Percentiles rank a stretch among this genome's conserved stretches.
Conservation (phyloP, 2,797 vertebrate genomes). For the Mus caroli region DNA sequence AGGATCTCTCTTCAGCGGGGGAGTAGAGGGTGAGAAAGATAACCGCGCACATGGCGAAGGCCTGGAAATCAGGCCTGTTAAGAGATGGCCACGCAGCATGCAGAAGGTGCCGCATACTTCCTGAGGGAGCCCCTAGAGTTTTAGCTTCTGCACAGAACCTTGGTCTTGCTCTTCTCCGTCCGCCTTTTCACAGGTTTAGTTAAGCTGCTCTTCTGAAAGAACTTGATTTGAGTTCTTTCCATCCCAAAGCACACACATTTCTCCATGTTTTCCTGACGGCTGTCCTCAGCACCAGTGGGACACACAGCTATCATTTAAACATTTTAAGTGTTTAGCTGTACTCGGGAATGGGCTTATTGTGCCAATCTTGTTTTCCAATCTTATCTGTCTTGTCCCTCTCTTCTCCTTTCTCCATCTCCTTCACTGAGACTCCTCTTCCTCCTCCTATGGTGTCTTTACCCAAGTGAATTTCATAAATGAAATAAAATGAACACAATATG, state of each 20-base stretch:
- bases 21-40: neutral
- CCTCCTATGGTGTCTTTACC: neutral
- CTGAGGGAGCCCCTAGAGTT: neutral
- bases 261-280: neutral
- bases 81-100: neutral
- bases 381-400: neutral
- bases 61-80: slow-evolving; percentile 1
- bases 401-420: neutral
- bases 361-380: neutral
- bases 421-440: neutral
- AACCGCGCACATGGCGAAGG: neutral
- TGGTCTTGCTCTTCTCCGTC: neutral
- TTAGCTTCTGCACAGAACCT: neutral
- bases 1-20: neutral
- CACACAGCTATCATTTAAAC: neutral
- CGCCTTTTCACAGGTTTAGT: slow-evolving; percentile 18
- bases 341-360: neutral
- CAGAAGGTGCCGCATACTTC: neutral
- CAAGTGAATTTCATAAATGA: neutral
- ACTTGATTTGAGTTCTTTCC: neutral
- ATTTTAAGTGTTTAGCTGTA: neutral
- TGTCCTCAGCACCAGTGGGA: neutral
- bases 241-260: neutral
- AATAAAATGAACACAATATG: neutral
- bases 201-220: neutral